Conservation (phyloP, 1,140 invertebrate genomes). For the Diploscapter pachys region DNA sequence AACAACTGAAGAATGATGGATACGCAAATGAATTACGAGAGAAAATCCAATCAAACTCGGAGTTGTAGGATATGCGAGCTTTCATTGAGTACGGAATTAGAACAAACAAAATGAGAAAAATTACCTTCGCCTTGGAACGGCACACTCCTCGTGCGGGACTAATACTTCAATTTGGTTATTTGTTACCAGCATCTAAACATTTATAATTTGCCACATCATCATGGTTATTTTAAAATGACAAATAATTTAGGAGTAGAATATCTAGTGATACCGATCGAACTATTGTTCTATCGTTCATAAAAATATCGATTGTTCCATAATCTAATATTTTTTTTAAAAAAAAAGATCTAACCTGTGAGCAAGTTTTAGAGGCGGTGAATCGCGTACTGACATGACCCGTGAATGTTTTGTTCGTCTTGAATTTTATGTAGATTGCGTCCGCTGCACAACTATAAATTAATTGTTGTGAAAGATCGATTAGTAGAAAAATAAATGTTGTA, state of each 20-base stretch:
- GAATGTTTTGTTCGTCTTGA: conserved; percentile 26
- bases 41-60: no score
- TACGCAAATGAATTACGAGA: no score
- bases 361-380: conserved; percentile 15
- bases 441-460: conserved; percentile 28
- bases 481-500: not conserved
- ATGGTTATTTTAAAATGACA: no score
- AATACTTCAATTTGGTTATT: conserved; percentile 33
- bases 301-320: conserved; percentile 9
- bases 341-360: conserved; percentile 14
- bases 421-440: conserved; percentile 29
- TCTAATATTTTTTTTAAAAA: not conserved
- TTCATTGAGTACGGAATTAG: no score
- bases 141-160: conserved; percentile 32
- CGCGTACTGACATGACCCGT: conserved; percentile 24
- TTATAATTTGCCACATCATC: no score
- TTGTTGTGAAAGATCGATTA: no score
- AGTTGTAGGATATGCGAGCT: no score
- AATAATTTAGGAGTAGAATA: no score
- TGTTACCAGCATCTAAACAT: conserved; percentile 17
- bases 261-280: no score
- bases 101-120: not conserved
- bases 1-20: not conserved
- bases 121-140: conserved; percentile 22
- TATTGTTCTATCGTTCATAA: not conserved